Base-by-base conservation (phyloP, 2,113 vertebrate genomes). In the Carassius carassius region DNA sequence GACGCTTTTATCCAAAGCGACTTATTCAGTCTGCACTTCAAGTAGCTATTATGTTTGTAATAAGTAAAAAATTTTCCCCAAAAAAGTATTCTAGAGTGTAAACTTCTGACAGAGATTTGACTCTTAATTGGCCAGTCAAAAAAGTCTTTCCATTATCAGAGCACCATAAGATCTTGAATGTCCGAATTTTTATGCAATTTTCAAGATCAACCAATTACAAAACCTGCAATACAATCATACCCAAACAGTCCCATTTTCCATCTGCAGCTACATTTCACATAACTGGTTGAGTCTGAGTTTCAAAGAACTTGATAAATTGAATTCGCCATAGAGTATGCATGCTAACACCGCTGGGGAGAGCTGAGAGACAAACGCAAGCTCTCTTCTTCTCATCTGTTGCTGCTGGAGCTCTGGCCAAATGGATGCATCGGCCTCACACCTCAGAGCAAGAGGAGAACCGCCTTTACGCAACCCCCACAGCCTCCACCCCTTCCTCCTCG, bases 391-490 rank as follows among this genome's bases (percentile, higher is more conserved):
- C 82, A 76, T 84, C 72, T 87, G 82, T 70, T 69, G 13, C 67
- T 75, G 56, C 62, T 88, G 58, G 67, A 80, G 58, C 75, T 60
- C 58, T 85, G 58, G 79, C 49, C 58, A 41, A 84, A 80, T 17
- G 51, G 76, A 88, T 81, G 84, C 49, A 32, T 82, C 47, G 65
- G 56, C 74, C 74, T 23, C 69, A 51, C 77, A 81, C 69, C 67
- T 78, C 78, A 82, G 41, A 47, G 78, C 77, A 72, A 65, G 77
- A 82, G 65, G 76, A 82, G 41, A 49, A 47, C 56, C 17, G 47
- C 77, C 58, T 88, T 86, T 85, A 85, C 44, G 49, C 87, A 88
- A 88, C 77, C 84, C 74, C 69, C 32, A 60, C 78, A 63, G 41
- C 47, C 74, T 47, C n/a, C 74, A 78, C 75, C 62, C 63, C 75